Conservation (phyloP, 2,113 vertebrate genomes). For the Stegostoma tigrinum region DNA sequence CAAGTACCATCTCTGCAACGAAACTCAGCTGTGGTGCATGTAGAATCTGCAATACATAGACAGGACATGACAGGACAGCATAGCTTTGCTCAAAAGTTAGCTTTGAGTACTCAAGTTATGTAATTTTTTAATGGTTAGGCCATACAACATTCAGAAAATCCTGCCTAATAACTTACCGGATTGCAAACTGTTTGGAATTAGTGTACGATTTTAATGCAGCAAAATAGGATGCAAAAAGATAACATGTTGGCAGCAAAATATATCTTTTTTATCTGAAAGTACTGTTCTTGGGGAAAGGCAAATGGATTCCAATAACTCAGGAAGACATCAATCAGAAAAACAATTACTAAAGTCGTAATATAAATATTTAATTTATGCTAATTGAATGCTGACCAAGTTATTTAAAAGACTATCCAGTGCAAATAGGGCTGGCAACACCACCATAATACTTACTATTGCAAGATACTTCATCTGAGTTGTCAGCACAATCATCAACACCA, state of each 20-base stretch:
- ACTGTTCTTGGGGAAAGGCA: not conserved
- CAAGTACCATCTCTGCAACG: slow-evolving; percentile 81
- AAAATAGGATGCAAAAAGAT: not conserved
- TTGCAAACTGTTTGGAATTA: not conserved
- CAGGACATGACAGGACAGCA: not conserved
- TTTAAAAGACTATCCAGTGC: not conserved
- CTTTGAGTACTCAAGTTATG: not conserved
- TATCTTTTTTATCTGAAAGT: not conserved
- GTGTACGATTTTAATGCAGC: not conserved
- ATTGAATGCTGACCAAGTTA: not conserved
- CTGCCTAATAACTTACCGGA: not conserved
- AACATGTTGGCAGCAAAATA: not conserved
- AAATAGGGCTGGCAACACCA: not conserved
- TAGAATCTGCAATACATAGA: slow-evolving; percentile 59
- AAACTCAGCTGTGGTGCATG: slow-evolving; percentile 74
- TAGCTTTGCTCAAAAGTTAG: not conserved
- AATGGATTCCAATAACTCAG: not conserved
- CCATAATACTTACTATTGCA: slow-evolving; percentile 75
- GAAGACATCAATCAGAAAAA: not conserved
- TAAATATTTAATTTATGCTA: not conserved
- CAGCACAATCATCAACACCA: slow-evolving; percentile 84
- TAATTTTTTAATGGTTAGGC: not conserved
- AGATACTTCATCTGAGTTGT: slow-evolving; percentile 85
- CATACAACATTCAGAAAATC: not conserved
- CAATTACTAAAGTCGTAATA: not conserved